A percentile compares a stretch with the other conserved stretches of the same genome.
Evolutionary conservation across 2,113 vertebrate genomes (phyloP).

Genomic region (Deroptyus accipitrinus): DNA sequence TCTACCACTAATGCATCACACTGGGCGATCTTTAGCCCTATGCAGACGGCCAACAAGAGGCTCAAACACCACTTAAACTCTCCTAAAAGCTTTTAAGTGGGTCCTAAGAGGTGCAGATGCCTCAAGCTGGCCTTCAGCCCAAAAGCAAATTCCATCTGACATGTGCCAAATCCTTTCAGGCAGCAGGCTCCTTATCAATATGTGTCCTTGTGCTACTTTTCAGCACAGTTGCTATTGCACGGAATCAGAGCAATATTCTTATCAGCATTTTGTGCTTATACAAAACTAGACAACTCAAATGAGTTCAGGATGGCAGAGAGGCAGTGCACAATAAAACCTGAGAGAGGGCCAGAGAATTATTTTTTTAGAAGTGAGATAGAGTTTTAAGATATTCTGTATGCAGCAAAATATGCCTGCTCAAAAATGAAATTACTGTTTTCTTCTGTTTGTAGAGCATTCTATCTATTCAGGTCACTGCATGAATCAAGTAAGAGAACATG

Average conservation of each 20-base stretch:
- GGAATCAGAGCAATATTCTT: background rate
- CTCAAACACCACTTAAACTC: background rate
- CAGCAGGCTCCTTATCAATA: background rate
- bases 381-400: background rate
- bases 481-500: constrained; percentile 9
- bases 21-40: background rate
- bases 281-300: background rate
- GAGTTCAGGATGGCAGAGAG: background rate
- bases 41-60: background rate
- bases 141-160: background rate
- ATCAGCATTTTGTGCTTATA: background rate
- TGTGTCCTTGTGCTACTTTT: background rate
- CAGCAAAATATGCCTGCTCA: background rate
- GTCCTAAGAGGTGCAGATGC: background rate
- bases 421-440: constrained; percentile 23
- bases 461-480: constrained; percentile 23
- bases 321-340: background rate
- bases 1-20: background rate
- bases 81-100: constrained; percentile 43
- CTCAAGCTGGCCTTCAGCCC: background rate
- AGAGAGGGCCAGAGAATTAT: background rate
- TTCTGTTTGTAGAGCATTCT: background rate
- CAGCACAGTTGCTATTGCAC: background rate
- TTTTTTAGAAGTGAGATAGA: background rate
- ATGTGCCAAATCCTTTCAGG: constrained; percentile 13